Evolutionary conservation across 1,140 invertebrate genomes (phyloP).

Genomic region (Schlechtendalia chinensis): DNA sequence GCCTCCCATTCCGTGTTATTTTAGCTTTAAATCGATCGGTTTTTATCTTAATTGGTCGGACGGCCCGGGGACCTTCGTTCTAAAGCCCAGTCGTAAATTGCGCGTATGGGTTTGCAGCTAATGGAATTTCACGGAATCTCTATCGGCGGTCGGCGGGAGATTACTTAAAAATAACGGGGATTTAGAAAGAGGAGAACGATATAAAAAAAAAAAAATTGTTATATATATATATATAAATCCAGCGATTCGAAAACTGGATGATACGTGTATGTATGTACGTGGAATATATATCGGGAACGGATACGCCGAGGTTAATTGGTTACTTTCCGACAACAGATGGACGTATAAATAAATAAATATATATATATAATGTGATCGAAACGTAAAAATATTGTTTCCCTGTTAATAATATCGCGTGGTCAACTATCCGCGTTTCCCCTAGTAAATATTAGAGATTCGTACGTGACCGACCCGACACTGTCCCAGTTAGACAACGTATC

Average conservation of each 20-base stretch:
- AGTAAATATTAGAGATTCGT: too few species aligned
- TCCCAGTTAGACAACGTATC: too few species aligned
- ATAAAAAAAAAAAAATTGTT: conserved; percentile 7
- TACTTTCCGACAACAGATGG: not conserved
- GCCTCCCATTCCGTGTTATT: not conserved
- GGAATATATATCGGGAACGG: not conserved
- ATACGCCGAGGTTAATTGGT: conserved; percentile 14
- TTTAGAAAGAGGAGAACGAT: conserved; percentile 2
- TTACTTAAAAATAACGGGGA: not conserved
- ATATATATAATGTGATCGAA: not conserved
- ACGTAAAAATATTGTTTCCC: not conserved
- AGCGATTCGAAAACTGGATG: too few species aligned
- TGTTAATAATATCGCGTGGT: not conserved
- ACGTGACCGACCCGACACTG: not conserved
- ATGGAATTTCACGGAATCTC: conserved; percentile 35
- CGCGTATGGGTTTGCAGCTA: conserved; percentile 33
- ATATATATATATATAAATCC: not conserved
- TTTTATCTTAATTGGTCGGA: conserved; percentile 40
- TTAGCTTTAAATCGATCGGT: conserved; percentile 38
- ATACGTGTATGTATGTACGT: not conserved
- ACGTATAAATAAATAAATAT: not conserved
- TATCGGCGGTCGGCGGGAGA: not conserved
- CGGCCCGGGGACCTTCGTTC: conserved; percentile 12
- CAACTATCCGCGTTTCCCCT: not conserved
- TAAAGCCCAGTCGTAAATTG: conserved; percentile 33